Conservation (phyloP, 2,113 vertebrate genomes). For the Ploceus nigricollis region DNA sequence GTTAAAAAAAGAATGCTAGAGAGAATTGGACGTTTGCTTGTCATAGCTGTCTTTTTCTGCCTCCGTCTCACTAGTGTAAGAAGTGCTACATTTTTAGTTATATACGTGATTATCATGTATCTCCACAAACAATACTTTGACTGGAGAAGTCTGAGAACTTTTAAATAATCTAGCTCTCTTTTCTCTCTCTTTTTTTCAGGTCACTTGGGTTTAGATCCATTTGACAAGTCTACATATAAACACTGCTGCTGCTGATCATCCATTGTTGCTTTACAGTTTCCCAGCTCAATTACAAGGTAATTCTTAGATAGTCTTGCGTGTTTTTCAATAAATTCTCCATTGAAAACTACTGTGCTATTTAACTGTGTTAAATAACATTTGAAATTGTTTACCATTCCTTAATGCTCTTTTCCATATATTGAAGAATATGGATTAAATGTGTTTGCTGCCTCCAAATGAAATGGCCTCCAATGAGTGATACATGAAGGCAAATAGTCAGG, state of each 20-base stretch:
- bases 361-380: not conserved
- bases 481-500: not conserved
- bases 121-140: not conserved
- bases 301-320: not conserved
- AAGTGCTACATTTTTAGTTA: not conserved
- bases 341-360: too few relatives aligned
- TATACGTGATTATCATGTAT: not conserved
- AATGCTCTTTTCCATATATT: not conserved
- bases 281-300: not conserved
- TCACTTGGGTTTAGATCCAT: not conserved
- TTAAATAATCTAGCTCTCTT: not conserved
- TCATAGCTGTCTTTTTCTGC: not conserved
- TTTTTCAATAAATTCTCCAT: constrained; percentile 13
- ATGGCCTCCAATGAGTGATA: not conserved
- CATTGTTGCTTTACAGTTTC: not conserved
- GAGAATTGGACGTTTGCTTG: not conserved
- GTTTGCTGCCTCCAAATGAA: not conserved
- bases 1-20: not conserved
- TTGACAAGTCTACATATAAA: not conserved
- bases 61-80: not conserved
- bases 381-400: not conserved
- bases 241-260: not conserved
- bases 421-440: not conserved
- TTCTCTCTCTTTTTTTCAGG: not conserved
- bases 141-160: not conserved